Conservation (phyloP, 2,888 invertebrate species). For the Arrhopalites spinosus region DNA sequence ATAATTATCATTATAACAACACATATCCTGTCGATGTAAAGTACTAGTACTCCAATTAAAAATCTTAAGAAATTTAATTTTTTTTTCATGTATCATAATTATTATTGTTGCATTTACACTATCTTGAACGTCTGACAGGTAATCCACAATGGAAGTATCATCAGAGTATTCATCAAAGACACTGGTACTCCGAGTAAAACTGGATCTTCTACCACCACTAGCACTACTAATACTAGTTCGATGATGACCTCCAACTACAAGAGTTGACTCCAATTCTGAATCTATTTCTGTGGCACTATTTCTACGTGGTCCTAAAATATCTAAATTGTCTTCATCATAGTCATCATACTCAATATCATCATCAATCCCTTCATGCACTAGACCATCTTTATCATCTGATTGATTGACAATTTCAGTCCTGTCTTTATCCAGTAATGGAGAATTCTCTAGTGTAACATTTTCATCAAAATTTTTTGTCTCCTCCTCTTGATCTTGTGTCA, state of each 20-base stretch:
- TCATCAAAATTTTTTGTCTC: too few relatives aligned
- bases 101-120: slow-evolving; percentile 50
- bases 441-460: too few relatives aligned
- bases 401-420: too few relatives aligned
- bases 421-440: too few relatives aligned
- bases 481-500: too few relatives aligned
- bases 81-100: too few relatives aligned
- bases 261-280: not conserved
- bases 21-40: too few relatives aligned
- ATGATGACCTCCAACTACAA: not conserved
- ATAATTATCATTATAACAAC: too few relatives aligned
- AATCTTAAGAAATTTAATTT: too few relatives aligned
- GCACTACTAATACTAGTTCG: slow-evolving; percentile 17
- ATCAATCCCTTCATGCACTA: not conserved
- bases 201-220: slow-evolving; percentile 19
- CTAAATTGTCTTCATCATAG: not conserved
- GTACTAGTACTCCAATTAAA: too few relatives aligned
- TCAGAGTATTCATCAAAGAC: slow-evolving; percentile 18
- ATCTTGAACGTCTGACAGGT: slow-evolving; percentile 49
- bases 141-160: slow-evolving; percentile 44
- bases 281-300: not conserved
- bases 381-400: not conserved
- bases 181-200: slow-evolving; percentile 26
- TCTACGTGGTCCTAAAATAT: not conserved
- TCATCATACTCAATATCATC: slow-evolving; percentile 10